phyloP scores from a whole-genome alignment of 2,888 invertebrate genomes.

The Nomada ruficornis region DNA sequence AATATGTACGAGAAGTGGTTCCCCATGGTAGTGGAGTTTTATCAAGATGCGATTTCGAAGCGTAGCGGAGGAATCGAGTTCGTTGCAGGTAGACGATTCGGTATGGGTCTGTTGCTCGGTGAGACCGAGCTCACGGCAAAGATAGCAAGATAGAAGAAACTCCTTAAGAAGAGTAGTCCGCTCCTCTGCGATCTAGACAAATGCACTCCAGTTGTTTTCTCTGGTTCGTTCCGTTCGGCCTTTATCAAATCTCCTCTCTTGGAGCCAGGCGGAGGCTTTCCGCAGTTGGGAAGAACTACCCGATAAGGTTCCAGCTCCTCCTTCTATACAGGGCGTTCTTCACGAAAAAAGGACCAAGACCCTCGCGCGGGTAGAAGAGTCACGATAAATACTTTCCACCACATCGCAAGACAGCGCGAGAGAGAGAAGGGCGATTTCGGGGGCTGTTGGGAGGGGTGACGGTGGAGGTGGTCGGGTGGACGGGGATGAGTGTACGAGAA shows the following conservation, averaged over 20 bases:
- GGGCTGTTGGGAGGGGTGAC: constrained; percentile 21
- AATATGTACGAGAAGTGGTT: not conserved
- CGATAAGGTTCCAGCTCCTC: constrained; percentile 71
- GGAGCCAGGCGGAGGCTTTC: constrained; percentile 71
- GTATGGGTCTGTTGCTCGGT: constrained; percentile 72
- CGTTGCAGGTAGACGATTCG: constrained; percentile 32
- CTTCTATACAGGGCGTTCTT: constrained; percentile 67
- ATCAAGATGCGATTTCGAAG: constrained; percentile 34
- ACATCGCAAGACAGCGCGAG: constrained; percentile 67
- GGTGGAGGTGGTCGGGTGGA: constrained; percentile 25
- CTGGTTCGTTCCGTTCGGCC: constrained; percentile 78
- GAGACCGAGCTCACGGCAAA: constrained; percentile 69
- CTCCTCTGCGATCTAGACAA: constrained; percentile 80
- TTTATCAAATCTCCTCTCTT: constrained; percentile 78
- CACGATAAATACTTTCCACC: constrained; percentile 78
- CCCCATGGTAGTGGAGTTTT: constrained; percentile 1
- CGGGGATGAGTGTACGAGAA: constrained; percentile 56
- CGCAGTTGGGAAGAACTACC: constrained; percentile 70
- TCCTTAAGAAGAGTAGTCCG: constrained; percentile 80
- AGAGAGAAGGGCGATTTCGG: constrained; percentile 31
- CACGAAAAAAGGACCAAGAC: constrained; percentile 73
- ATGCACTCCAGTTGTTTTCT: constrained; percentile 81
- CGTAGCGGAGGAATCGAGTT: constrained; percentile 16
- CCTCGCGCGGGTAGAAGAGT: constrained; percentile 61
- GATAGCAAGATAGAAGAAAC: constrained; percentile 80